Evolutionary conservation across 2,797 vertebrate species (phyloP), one percentile per base, ranked within the genome.

Genomic region (Microtus obscurus): DNA sequence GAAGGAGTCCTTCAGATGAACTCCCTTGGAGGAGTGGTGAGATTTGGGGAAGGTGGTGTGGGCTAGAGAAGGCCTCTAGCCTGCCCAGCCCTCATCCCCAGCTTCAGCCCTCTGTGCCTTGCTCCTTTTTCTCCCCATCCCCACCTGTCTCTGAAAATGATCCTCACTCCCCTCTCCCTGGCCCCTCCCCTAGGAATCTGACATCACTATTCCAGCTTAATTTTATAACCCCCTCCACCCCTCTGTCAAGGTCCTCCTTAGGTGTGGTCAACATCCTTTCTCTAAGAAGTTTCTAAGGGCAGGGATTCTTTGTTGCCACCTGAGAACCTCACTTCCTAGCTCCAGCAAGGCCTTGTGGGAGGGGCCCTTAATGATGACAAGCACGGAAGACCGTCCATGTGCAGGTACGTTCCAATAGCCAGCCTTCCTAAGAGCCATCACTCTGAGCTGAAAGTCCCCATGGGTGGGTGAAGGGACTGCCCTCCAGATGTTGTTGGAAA

Each of bases 401-500:
- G 40, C 90, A 3, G 5, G 37, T 48, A 40, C 77, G 43, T 48
- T 59, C 71, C 61, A 63, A 79, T 31, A 74, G 48, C 56, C 31
- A 40, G 37, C n/a, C 17, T 37, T 11, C 7, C 5, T 11, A 5
- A 48, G 6, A 86, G 43, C 69, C 48, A 65, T 67, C 82, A 73
- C 78, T 76, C 80, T 71, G 43, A 10, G 16, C 81, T 61, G 53
- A 1, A 5, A 91, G 89, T 61, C 63, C 90, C 69, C 56, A 16
- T 6, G 83, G 79, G 71, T 34, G 25, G 80, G 14, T 53, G 81
- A 78, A 69, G 89, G 63, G 40, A 53, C 90, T 91, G 83, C 94
- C 90, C 89, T 96, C 97, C 97, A 98, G 97, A 97, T 97, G 97
- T 97, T 95, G 95, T 34, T 96, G 95, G 96, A 95, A 97, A 97